Evolutionary conservation across 2,888 invertebrate genomes (phyloP).

Genomic region (Polymixis lichenea): DNA sequence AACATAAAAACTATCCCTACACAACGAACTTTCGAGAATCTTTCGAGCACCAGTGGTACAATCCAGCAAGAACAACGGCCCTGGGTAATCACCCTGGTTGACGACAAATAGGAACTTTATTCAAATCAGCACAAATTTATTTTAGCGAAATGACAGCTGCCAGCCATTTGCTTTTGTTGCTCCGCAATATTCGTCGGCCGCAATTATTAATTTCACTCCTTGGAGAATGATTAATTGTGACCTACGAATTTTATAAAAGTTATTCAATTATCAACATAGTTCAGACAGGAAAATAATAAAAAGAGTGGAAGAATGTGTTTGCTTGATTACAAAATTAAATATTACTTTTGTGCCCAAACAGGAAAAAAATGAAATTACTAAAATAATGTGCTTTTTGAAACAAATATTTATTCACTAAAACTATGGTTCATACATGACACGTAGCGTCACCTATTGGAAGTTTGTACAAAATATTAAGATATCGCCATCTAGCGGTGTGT

Average conservation of each 20-base stretch:
- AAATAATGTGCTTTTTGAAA: neutral
- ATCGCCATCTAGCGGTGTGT: conserved; percentile 31
- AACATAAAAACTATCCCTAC: neutral
- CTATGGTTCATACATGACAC: too few relatives aligned
- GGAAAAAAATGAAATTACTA: neutral
- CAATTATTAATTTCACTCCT: conserved; percentile 63
- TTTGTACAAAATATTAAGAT: neutral
- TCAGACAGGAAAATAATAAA: neutral
- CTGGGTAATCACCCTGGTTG: conserved; percentile 76
- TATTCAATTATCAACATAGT: conserved; percentile 20
- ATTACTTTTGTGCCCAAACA: neutral
- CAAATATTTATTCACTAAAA: neutral
- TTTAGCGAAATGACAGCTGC: conserved; percentile 78
- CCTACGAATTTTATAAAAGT: conserved; percentile 37
- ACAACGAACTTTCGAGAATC: conserved; percentile 11
- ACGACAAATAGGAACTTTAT: conserved; percentile 84
- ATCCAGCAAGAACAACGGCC: conserved; percentile 61
- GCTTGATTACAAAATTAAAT: neutral
- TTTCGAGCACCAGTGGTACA: conserved; percentile 63
- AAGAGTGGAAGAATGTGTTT: neutral
- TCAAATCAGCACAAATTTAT: conserved; percentile 83
- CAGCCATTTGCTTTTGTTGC: conserved; percentile 78
- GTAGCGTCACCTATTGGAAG: conserved; percentile 38
- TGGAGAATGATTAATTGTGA: conserved; percentile 61
- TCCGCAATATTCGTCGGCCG: conserved; percentile 55